A percentile compares a stretch with the other conserved stretches of the same genome.
phyloP scores from a whole-genome alignment of 1,140 invertebrate species.

The Euglossa dilemma region DNA sequence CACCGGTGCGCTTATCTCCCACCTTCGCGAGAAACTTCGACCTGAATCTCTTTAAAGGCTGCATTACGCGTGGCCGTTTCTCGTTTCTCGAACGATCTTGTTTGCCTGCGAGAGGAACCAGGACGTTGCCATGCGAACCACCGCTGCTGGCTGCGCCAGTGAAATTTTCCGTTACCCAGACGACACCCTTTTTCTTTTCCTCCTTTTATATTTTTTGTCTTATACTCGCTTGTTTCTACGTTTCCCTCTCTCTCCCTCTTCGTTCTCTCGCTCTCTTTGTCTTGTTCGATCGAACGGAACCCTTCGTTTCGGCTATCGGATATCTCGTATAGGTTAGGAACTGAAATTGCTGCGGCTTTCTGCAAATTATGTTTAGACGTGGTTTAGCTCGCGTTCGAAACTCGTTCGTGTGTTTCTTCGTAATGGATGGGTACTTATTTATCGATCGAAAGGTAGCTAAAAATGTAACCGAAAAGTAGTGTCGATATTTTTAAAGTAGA shows the following conservation, averaged over 20 bases:
- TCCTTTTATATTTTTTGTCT: background rate
- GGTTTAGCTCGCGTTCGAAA: no score
- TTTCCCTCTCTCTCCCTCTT: background rate
- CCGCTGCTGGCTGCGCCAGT: background rate
- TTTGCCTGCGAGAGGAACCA: slow-evolving; percentile 27
- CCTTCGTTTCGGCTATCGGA: background rate
- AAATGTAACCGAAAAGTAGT: no score
- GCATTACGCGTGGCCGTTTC: slow-evolving; percentile 42
- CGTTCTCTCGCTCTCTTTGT: background rate
- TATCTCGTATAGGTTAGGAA: background rate
- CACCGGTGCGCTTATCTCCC: slow-evolving; percentile 48
- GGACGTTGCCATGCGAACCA: slow-evolving; percentile 46
- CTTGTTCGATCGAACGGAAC: background rate
- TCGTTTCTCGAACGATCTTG: slow-evolving; percentile 44
- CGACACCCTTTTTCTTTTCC: background rate
- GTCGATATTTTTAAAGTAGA: no score
- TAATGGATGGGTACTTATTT: no score
- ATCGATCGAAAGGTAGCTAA: no score
- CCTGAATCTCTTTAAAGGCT: slow-evolving; percentile 54
- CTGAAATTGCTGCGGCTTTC: no score
- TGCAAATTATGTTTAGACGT: background rate
- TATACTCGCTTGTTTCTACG: background rate
- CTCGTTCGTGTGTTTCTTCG: no score
- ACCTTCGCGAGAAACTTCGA: slow-evolving; percentile 52
- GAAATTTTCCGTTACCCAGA: slow-evolving; percentile 44